Evolutionary conservation across 2,797 vertebrate species (phyloP).

Genomic region (Heliangelus exortis): DNA sequence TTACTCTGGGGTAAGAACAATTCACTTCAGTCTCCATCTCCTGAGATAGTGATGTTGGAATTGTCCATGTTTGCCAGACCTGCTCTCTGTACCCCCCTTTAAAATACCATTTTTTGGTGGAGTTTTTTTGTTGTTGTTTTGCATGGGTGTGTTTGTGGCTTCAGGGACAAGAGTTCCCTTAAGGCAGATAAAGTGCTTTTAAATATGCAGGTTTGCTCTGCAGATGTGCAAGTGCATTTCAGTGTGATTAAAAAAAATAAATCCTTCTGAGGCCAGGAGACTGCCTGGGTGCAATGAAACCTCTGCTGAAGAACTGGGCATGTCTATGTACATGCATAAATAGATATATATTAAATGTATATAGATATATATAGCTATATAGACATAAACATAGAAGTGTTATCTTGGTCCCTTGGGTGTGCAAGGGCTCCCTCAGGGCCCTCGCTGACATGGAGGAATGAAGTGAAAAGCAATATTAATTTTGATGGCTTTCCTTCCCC

Average conservation of each 20-base stretch:
- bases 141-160: background rate
- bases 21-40: conserved; percentile 49
- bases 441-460: background rate
- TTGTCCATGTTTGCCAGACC: background rate
- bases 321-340: background rate
- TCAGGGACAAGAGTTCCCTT: background rate
- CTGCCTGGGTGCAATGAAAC: background rate
- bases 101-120: background rate
- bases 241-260: background rate
- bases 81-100: background rate
- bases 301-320: background rate
- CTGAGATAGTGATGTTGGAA: background rate
- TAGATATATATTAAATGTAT: no score
- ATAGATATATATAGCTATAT: accelerated
- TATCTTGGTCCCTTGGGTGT: background rate
- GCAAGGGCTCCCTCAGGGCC: background rate
- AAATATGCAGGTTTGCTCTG: background rate
- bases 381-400: accelerated
- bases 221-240: background rate
- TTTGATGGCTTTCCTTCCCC: conserved; percentile 53
- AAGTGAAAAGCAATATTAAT: conserved; percentile 59
- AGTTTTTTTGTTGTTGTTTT: background rate
- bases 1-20: conserved; percentile 26
- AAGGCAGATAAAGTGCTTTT: background rate
- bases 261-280: background rate